These are phyloP conservation scores for Thera britannica DNA, from an alignment of 2,888 invertebrate species.

Conservation along the genomic window DNA sequence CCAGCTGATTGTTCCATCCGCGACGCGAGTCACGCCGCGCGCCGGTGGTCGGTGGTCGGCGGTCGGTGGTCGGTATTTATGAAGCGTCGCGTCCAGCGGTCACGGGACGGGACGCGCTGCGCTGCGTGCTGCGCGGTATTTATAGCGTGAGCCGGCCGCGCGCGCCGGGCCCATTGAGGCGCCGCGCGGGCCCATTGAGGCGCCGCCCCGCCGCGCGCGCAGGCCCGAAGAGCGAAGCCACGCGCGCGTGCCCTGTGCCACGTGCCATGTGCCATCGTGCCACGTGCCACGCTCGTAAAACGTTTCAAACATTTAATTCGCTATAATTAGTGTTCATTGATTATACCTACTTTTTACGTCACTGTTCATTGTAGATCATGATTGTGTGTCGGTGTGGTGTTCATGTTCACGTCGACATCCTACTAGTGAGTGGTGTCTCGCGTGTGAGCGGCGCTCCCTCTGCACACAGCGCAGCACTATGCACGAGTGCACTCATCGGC, in stretches of 20 bases:
- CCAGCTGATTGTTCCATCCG: no score
- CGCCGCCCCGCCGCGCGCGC: constrained; percentile 1
- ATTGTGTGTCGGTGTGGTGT: constrained; percentile 18
- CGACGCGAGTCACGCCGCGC: no score
- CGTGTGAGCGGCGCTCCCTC: constrained; percentile 5
- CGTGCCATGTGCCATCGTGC: not conserved
- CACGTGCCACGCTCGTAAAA: constrained; percentile 22
- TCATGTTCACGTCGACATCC: constrained; percentile 14
- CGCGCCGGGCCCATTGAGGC: not conserved
- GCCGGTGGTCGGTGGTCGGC: no score
- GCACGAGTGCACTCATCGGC: not conserved
- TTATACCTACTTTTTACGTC: constrained; percentile 26
- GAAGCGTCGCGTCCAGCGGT: constrained; percentile 2
- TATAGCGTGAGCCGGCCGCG: not conserved
- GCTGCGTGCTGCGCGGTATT: not conserved
- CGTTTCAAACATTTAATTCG: constrained; percentile 27
- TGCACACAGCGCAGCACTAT: not conserved
- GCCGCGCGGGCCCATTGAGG: constrained; percentile 27
- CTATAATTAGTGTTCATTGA: constrained; percentile 40
- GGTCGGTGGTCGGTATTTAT: not conserved
- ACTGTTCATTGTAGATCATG: constrained; percentile 36
- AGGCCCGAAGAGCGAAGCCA: not conserved
- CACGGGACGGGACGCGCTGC: constrained; percentile 4
- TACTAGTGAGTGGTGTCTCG: constrained; percentile 12
- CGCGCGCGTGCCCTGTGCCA: not conserved